A percentile compares a stretch with the other conserved stretches of the same genome.
Conservation (phyloP, 2,113 vertebrate genomes). For the Empidonax alnorum region DNA sequence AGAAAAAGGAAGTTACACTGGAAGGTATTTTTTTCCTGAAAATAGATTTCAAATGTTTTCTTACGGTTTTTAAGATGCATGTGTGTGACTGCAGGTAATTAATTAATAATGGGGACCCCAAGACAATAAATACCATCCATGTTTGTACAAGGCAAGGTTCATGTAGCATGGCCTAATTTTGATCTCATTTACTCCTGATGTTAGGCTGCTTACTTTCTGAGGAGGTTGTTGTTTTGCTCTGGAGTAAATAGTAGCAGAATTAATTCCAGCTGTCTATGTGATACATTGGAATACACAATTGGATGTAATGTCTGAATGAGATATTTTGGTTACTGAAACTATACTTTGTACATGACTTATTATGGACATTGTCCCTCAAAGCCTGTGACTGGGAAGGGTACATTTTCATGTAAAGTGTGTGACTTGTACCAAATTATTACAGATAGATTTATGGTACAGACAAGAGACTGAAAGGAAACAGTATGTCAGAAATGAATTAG, state of each 20-base stretch:
- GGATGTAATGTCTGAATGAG: background rate
- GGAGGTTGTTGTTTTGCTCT: background rate
- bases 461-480: constrained; percentile 42
- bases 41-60: background rate
- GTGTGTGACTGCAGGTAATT: background rate
- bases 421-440: constrained; percentile 16
- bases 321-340: background rate
- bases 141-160: background rate
- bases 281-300: background rate
- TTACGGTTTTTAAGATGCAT: rapidly evolving
- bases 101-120: background rate
- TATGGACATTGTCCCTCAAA: background rate
- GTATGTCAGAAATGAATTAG: constrained; percentile 65
- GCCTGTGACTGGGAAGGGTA: background rate
- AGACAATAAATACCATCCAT: background rate
- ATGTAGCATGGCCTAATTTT: background rate
- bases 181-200: background rate
- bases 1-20: background rate
- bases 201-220: background rate
- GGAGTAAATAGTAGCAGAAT: background rate
- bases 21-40: background rate
- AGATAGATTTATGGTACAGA: constrained; percentile 26
- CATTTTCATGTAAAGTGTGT: background rate
- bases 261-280: background rate
- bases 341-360: background rate